Percentiles rank a stretch among this genome's conserved stretches.
phyloP scores from a whole-genome alignment of 2,113 vertebrate genomes.

The Catagonus wagneri region DNA sequence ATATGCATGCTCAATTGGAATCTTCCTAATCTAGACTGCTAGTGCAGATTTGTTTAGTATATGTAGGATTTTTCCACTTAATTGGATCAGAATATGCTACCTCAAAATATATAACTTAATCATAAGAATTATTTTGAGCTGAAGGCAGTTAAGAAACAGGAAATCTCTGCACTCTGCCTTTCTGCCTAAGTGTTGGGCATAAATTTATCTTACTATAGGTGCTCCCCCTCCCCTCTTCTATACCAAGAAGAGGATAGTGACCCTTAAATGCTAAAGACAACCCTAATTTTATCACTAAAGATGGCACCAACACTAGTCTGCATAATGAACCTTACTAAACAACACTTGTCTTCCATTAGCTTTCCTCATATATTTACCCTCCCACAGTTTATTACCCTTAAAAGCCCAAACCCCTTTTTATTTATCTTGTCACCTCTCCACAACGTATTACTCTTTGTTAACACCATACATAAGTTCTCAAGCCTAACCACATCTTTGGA shows the following conservation, averaged over 20 bases:
- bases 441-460: background rate
- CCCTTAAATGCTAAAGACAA: background rate
- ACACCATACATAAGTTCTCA: background rate
- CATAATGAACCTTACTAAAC: background rate
- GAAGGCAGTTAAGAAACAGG: background rate
- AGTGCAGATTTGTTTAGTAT: constrained; percentile 22
- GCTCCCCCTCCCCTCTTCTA: background rate
- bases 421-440: background rate
- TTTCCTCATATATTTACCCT: background rate
- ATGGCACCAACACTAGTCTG: background rate
- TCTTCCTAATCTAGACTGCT: background rate
- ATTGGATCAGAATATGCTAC: background rate
- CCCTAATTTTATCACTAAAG: background rate
- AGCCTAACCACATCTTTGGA: background rate
- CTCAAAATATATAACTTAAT: background rate
- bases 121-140: background rate
- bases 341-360: background rate
- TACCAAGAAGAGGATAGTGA: background rate
- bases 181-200: background rate
- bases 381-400: background rate
- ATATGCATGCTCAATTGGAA: background rate
- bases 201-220: background rate
- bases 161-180: background rate
- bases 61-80: background rate
- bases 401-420: background rate